A percentile compares a stretch with the other conserved stretches of the same genome.
These are phyloP conservation scores for Pithys albifrons DNA, from an alignment of 2,113 vertebrate genomes.

Conservation along the genomic window DNA sequence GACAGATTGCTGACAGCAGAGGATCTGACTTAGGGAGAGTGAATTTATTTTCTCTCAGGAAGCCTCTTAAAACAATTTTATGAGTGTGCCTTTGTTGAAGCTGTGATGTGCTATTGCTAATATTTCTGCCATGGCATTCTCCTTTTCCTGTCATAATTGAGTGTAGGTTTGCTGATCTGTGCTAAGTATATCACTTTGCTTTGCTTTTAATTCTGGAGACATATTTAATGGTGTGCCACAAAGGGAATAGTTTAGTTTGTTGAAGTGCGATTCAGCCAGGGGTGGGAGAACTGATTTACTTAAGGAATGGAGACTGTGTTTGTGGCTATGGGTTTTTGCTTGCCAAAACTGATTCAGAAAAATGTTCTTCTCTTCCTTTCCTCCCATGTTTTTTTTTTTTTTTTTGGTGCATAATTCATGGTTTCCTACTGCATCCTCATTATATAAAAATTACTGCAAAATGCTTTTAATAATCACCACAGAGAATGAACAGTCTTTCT, in stretches of 20 bases:
- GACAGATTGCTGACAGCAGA: not conserved
- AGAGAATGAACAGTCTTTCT: not conserved
- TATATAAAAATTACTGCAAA: not conserved
- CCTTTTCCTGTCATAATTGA: not conserved
- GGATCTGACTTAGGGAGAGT: not conserved
- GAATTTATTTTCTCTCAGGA: not conserved
- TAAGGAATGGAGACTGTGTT: not conserved
- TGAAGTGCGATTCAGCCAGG: slow-evolving; percentile 7
- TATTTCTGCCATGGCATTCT: not conserved
- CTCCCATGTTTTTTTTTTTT: not conserved
- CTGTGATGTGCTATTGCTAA: not conserved
- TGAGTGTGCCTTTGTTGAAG: not conserved
- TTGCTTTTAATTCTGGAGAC: not conserved
- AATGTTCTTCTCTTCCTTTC: not conserved
- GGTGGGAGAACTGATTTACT: not conserved
- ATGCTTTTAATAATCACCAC: not conserved
- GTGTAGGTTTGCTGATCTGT: not conserved
- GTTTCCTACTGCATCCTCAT: not conserved
- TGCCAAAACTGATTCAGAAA: not conserved
- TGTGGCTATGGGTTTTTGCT: not conserved
- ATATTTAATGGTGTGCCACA: not conserved
- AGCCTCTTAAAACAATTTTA: not conserved
- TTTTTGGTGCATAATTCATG: not conserved
- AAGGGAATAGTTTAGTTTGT: not conserved
- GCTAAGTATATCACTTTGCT: not conserved